These are phyloP conservation scores for Myotis findleyi DNA, from an alignment of 2,797 vertebrate genomes.

Conservation along the genomic window DNA sequence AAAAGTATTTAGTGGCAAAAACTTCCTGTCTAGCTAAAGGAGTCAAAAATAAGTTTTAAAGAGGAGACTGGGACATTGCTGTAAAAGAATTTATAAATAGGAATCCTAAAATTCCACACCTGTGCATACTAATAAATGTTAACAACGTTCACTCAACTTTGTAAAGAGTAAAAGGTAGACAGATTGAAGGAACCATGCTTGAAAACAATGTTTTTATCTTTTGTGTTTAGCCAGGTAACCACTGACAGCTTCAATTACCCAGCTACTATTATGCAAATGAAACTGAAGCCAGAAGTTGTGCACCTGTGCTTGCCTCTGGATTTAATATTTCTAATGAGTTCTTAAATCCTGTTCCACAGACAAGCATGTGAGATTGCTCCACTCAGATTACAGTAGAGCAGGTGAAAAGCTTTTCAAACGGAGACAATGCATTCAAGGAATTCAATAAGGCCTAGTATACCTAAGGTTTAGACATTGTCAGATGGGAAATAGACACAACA, in stretches of 20 bases:
- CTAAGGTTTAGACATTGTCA: slow-evolving; percentile 54
- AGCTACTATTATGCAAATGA: slow-evolving; percentile 85
- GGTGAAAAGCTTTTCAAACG: slow-evolving; percentile 76
- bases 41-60: slow-evolving; percentile 61
- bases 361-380: slow-evolving; percentile 74
- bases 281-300: slow-evolving; percentile 82
- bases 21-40: slow-evolving; percentile 56
- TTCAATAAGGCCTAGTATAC: neutral
- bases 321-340: slow-evolving; percentile 84
- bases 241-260: slow-evolving; percentile 82
- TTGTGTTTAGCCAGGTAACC: slow-evolving; percentile 78
- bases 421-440: slow-evolving; percentile 69
- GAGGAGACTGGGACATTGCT: slow-evolving; percentile 11
- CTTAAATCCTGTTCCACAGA: slow-evolving; percentile 78
- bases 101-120: slow-evolving; percentile 71
- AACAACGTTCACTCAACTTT: slow-evolving; percentile 59
- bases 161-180: slow-evolving; percentile 66
- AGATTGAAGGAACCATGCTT: slow-evolving; percentile 65
- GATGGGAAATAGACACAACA: slow-evolving; percentile 56
- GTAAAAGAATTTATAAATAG: slow-evolving; percentile 67
- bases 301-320: slow-evolving; percentile 86
- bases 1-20: slow-evolving; percentile 51
- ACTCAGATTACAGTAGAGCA: slow-evolving; percentile 81
- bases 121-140: slow-evolving; percentile 77
- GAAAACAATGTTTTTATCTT: slow-evolving; percentile 74